Evolutionary conservation across 2,113 vertebrate species (phyloP).

Genomic region (Australoheros scitulus): DNA sequence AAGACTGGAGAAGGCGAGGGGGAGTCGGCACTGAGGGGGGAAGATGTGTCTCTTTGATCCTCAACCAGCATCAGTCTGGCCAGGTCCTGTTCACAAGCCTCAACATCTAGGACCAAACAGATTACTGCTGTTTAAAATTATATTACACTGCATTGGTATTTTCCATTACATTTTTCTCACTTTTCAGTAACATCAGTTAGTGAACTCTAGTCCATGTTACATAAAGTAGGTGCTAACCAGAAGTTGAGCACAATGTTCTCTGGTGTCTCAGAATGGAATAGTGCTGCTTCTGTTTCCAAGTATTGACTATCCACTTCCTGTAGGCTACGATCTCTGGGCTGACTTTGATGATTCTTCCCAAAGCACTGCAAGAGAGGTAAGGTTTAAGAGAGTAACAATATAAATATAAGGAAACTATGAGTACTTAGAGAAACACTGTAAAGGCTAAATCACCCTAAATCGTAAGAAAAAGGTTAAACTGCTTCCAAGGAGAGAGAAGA

Average conservation of each 20-base stretch:
- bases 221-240: background rate
- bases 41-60: constrained; percentile 80
- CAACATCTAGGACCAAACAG: constrained; percentile 51
- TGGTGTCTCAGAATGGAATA: constrained; percentile 57
- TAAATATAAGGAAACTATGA: background rate
- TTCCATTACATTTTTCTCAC: background rate
- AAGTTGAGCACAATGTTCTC: constrained; percentile 21
- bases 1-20: constrained; percentile 82
- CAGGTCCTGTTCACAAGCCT: constrained; percentile 77
- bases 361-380: constrained; percentile 77
- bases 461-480: background rate
- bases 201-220: background rate
- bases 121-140: background rate
- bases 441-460: background rate
- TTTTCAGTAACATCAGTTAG: background rate
- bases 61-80: constrained; percentile 70
- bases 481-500: background rate
- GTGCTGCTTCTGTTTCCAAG: constrained; percentile 81
- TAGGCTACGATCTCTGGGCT: constrained; percentile 90
- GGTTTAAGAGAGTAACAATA: background rate
- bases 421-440: background rate
- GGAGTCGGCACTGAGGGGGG: constrained; percentile 78
- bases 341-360: constrained; percentile 93
- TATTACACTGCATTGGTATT: background rate
- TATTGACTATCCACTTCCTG: constrained; percentile 91